Evolutionary conservation across 2,888 invertebrate species (phyloP).

Genomic region (Esperia sulphurella): DNA sequence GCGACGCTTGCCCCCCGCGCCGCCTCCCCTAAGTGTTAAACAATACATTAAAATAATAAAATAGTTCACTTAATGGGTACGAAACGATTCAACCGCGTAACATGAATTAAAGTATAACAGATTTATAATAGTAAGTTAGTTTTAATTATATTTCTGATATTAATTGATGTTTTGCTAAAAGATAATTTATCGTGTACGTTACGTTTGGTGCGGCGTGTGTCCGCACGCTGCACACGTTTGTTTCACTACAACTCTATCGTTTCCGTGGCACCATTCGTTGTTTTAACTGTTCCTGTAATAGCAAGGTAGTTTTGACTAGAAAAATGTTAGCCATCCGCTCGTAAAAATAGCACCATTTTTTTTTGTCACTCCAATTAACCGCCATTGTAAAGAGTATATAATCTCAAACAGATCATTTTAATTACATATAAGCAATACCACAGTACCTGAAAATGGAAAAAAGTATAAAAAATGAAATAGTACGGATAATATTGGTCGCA

Average conservation of each 20-base stretch:
- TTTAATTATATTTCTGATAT: constrained; percentile 78
- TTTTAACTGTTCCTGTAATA: constrained; percentile 37
- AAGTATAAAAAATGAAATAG: constrained; percentile 51
- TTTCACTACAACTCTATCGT: constrained; percentile 15
- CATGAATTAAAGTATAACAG: constrained; percentile 50
- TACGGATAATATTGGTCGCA: constrained; percentile 56
- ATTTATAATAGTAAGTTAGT: constrained; percentile 76
- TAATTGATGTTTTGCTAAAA: constrained; percentile 77
- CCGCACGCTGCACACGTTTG: constrained; percentile 31
- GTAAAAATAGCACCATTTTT: constrained; percentile 13
- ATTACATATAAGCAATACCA: constrained; percentile 75
- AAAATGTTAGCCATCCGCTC: not conserved
- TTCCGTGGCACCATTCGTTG: constrained; percentile 34
- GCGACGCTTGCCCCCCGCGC: constrained; percentile 38
- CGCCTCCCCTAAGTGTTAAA: constrained; percentile 50
- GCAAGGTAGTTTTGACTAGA: constrained; percentile 3
- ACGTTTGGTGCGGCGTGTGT: constrained; percentile 55
- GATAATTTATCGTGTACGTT: constrained; percentile 71
- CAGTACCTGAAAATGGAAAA: constrained; percentile 69
- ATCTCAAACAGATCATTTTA: constrained; percentile 50
- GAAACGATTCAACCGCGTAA: constrained; percentile 58
- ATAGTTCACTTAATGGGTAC: constrained; percentile 62
- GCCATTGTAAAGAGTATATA: constrained; percentile 41
- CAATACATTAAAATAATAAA: constrained; percentile 18
- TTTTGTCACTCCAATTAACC: constrained; percentile 38